Base-by-base conservation (phyloP, 2,888 invertebrate species). In the Trimorus sp. region DNA sequence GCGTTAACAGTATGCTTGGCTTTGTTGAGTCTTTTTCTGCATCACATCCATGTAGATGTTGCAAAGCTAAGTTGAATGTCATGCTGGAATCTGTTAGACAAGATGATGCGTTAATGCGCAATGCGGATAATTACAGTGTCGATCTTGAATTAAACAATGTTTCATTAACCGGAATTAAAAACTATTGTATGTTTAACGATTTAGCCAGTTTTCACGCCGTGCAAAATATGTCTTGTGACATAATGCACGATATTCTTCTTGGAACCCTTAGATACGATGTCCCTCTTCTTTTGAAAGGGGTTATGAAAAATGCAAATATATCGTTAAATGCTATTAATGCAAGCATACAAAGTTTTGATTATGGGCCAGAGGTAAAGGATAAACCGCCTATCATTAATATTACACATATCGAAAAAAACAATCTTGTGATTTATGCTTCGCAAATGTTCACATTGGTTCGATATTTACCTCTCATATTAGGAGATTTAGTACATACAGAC, bases 21-120 rank as follows among this genome's bases (percentile, higher is more conserved):
- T 79, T 82, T 56, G 60, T 75, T 7, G 71, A 84, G 70, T 38
- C 80, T 49, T 85, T 84, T 54, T 59, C 36, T 36, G 76, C 76
- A 6, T 78, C 80, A 37, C 78, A 42, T 66, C 84, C 75, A 12
- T 85, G 85, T 68, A 68, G 82, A 74, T 59, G 70, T 26, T 83
- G 83, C 54, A 82, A 78, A 65, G 36, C 51, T 9, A 14, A 49
- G 15, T 69, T 15, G 14, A 16, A 56, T 38, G 12, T 48, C 8
- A 56, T 83, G 36, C 66, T 40, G 15, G 36, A 68, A 37, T 42
- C 45, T 14, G 12, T 40, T 7, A 54, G 36, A 16, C 11, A 51
- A 26, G 38, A 70, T 54, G 3, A 14, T 16, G 11, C 37, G 14
- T 26, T 56, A n/a, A 14, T 70, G 42, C 62, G 82, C 48, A 62